phyloP scores from a whole-genome alignment of 2,797 vertebrate genomes.

The Spatula clypeata region DNA sequence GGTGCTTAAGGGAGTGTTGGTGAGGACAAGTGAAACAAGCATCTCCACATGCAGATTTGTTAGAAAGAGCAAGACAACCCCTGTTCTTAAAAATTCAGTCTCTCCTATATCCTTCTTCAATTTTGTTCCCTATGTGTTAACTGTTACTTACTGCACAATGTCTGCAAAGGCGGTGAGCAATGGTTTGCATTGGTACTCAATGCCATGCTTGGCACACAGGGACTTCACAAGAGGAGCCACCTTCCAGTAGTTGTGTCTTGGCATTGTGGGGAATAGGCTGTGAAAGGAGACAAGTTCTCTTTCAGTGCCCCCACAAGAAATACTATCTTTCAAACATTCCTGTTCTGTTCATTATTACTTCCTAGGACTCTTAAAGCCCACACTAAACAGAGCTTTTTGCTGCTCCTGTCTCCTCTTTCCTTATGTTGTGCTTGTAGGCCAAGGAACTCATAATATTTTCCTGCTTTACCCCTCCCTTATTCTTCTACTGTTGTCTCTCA shows the following conservation, averaged over 20 bases:
- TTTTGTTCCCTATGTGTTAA: too few relatives aligned
- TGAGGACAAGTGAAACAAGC: not conserved
- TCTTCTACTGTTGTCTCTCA: not conserved
- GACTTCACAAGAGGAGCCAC: slow-evolving; percentile 85
- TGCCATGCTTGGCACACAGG: slow-evolving; percentile 81
- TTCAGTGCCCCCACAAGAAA: not conserved
- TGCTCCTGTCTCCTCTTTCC: not conserved
- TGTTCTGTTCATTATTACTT: not conserved
- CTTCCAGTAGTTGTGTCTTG: slow-evolving; percentile 85
- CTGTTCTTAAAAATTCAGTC: not conserved
- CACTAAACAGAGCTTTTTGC: rapidly evolving
- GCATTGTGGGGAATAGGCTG: slow-evolving; percentile 86
- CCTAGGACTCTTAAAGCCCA: not conserved
- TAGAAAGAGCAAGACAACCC: not conserved
- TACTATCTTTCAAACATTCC: not conserved
- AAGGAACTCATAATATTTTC: rapidly evolving
- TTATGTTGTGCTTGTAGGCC: not conserved
- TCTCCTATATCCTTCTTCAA: not conserved
- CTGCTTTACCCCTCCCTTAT: not conserved
- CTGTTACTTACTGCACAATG: slow-evolving; percentile 82
- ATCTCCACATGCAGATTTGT: not conserved
- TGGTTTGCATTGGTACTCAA: slow-evolving; percentile 82
- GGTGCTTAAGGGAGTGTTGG: not conserved
- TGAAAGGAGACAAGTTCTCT: not conserved
- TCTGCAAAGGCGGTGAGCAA: slow-evolving; percentile 82